Evolutionary conservation across 2,888 invertebrate genomes (phyloP).

Genomic region (Cheilosia grossa): DNA sequence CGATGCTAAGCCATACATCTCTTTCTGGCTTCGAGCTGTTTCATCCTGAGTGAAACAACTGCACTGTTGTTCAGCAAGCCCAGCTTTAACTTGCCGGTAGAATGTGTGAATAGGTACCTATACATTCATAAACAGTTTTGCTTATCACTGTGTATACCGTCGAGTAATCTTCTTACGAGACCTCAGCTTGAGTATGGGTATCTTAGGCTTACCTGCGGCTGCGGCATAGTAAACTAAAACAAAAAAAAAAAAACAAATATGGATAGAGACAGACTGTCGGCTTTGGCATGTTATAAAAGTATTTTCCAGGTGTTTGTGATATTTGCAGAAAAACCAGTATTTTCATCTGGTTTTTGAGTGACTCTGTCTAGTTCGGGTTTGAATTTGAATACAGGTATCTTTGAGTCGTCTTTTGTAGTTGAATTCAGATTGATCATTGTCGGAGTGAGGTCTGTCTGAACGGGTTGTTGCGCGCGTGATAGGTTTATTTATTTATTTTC

Average conservation of each 20-base stretch:
- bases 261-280: constrained; percentile 43
- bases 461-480: constrained; percentile 4
- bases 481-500: constrained; percentile 12
- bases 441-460: constrained; percentile 41
- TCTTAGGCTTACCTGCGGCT: neutral
- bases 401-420: constrained; percentile 36
- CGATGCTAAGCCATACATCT: neutral
- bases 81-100: constrained; percentile 30
- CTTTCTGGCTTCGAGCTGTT: neutral
- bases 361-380: neutral
- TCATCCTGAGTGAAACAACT: constrained; percentile 4
- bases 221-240: constrained; percentile 16
- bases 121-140: constrained; percentile 9
- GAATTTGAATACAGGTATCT: constrained; percentile 35
- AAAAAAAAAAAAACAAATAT: constrained; percentile 8
- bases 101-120: constrained; percentile 12
- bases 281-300: neutral
- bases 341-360: constrained; percentile 29
- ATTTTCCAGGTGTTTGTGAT: constrained; percentile 35
- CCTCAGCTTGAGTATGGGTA: neutral
- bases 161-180: neutral
- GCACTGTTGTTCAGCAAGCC: neutral
- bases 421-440: constrained; percentile 56
- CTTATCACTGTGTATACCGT: neutral
- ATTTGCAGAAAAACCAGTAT: constrained; percentile 69